These are phyloP conservation scores for Xerus rutilus DNA, from an alignment of 2,797 vertebrate genomes.

Conservation along the genomic window DNA sequence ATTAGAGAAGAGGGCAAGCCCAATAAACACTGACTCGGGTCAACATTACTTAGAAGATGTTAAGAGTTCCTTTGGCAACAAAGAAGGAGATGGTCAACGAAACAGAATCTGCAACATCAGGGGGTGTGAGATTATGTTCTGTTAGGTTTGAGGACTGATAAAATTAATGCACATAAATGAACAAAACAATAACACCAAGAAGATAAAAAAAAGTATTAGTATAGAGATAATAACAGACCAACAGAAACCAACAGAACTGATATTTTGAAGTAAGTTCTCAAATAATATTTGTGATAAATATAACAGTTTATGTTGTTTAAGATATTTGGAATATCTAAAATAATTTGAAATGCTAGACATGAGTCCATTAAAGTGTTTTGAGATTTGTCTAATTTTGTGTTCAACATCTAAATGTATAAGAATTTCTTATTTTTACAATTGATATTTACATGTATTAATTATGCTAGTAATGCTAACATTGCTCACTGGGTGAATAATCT, in stretches of 20 bases:
- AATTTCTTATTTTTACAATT: not conserved
- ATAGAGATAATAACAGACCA: not conserved
- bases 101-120: not conserved
- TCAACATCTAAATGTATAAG: not conserved
- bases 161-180: constrained; percentile 51
- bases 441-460: constrained; percentile 3
- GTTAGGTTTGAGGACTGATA: not conserved
- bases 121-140: constrained; percentile 19
- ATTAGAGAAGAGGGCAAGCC: not conserved
- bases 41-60: not conserved
- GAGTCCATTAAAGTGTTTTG: not conserved
- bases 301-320: not conserved
- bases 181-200: not conserved
- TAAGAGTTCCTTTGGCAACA: not conserved
- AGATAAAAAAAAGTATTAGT: not conserved
- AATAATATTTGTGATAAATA: constrained; percentile 41
- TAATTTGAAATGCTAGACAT: not conserved
- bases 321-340: not conserved
- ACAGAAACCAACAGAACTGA: not conserved
- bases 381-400: not conserved
- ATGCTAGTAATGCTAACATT: not conserved
- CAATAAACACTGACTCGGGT: not conserved
- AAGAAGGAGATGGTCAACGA: constrained; percentile 13
- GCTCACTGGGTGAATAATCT: not conserved
- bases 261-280: not conserved